Evolutionary conservation across 1,140 invertebrate species (phyloP), one percentile per base, ranked within the genome.

Genomic region (Bombus waltoni): DNA sequence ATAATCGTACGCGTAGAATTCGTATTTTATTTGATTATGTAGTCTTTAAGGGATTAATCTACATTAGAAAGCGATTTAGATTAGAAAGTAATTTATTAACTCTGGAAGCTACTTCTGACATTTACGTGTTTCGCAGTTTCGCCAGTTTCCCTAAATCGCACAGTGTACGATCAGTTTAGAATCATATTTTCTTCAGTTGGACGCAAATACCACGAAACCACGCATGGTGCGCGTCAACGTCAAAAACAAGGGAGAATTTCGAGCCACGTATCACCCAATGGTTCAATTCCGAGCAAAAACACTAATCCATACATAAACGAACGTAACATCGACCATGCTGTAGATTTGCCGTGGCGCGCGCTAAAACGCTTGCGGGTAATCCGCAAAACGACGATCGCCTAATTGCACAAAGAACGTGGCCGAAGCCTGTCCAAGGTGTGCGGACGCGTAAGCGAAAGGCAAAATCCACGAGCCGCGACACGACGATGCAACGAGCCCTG

Each of bases 401-500:
- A 53, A 53, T 75, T 53, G 42, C 44, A 13, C 42, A n/a, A 75
- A 75, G 44, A 75, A 75, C 73, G 18, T 9, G 4, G 9, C 28
- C 38, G 42, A 32, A 9, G 8, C 42, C n/a, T 10, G 22, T 40
- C 70, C 73, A 53, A 75, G 73, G 44, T 53, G 66, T 66, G 22
- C 22, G n/a, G 32, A 35, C 44, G 44, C 42, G 32, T 15, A 15
- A 32, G 11, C 73, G 42, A 25, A 35, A 74, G 40, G 42, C 72
- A 74, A 85, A 81, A 72, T 76, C 44, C 79, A 57, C 42, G 35
- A 32, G 22, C 53, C 22, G 25, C 73, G 35, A 42, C 66, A n/a
- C 73, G 44, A 35, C 74, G 57, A 35, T 28, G 68, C 68, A 72
- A 73, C 68, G 76, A 47, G 76, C 66, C 53, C 35, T 85, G 83